Base-by-base conservation (phyloP, 2,888 invertebrate species). In the Diplazon laetatorius region DNA sequence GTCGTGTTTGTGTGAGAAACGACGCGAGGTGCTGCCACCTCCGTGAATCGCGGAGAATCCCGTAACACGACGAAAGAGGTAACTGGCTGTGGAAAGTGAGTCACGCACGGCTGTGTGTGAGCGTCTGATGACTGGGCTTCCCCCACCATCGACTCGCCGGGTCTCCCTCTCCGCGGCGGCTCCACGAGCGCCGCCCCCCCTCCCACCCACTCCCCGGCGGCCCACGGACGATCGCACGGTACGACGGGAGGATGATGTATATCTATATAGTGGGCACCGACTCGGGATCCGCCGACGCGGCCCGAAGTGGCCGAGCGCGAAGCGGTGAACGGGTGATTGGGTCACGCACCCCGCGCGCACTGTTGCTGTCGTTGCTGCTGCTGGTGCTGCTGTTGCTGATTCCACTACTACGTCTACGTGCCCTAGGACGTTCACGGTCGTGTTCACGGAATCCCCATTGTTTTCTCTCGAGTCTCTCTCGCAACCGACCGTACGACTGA, bases 381-480 rank as follows among this genome's bases (percentile, higher is more conserved):
- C 57, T 42, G 39, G 46, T 18, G 35, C 60, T 42, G 57, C 42
- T 42, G 42, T n/a, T n/a, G 42, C 25, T 48, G 37, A 20, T 46
- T 14, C 39, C 18, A 10, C 37, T 25, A 57, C 63, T 60, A 66
- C 82, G 85, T 86, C 84, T 85, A 86, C 85, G 84, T 85, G 85
- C 83, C 87, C 87, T 89, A 89, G 88, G 88, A 87, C 89, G 88
- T 89, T 89, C 89, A 88, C 85, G 88, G 88, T 82, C 89, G 87
- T 83, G 83, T 81, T 84, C 84, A 82, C 84, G 88, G 87, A 87
- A 88, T 88, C 80, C 85, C 85, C 84, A 85, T 85, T 87, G 82
- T 84, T 83, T 84, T 82, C 81, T 30, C 78, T 55, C 59, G 55
- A 4, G 20, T 10, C n/a, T n/a, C 57, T 72, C 37, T 62, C 52